Evolutionary conservation across 2,888 invertebrate genomes (phyloP), one percentile per base, ranked within the genome.

Genomic region (Catocala fraxini): DNA sequence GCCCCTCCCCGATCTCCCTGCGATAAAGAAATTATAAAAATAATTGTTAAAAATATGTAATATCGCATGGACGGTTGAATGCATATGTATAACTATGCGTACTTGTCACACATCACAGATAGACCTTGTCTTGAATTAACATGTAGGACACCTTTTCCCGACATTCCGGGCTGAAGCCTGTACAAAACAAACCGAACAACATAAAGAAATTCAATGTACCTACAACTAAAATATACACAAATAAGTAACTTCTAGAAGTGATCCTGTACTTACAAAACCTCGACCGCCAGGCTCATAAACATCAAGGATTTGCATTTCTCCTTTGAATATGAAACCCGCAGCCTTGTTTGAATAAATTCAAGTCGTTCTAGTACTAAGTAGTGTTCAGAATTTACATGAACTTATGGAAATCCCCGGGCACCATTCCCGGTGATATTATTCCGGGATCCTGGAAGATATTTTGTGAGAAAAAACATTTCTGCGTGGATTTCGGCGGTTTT

Each of bases 241-340:
- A 39, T 9, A 39, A 39, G 35, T 6, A 39, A 34, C 48, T 6
- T 34, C 11, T 25, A 12, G 45, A 46, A 46, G 10, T 15, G 15
- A 46, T 46, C 46, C 6, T 15, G 51, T 49, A 59, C 65, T 70
- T 59, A 57, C 51, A 52, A 60, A 39, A 53, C 12, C 39, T 12
- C 39, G 9, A 15, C 15, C 46, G 15, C 15, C 25, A 46, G 68
- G 53, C 65, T 59, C 47, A 59, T 72, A 75, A 74, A 68, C 70
- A 72, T 48, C 59, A 7, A 53, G 47, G 49, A 72, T 75, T 76
- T 75, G 68, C 75, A 75, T 70, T 57, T 57, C 53, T 51, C 53
- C 68, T 65, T 70, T 76, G 71, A 74, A 62, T 66, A 59, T 59
- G 61, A 64, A 68, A 65, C 43, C 45, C 56, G 45, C 12, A 51